These are phyloP conservation scores for Syngnathus acus DNA, from an alignment of 2,797 vertebrate genomes.

Conservation along the genomic window DNA sequence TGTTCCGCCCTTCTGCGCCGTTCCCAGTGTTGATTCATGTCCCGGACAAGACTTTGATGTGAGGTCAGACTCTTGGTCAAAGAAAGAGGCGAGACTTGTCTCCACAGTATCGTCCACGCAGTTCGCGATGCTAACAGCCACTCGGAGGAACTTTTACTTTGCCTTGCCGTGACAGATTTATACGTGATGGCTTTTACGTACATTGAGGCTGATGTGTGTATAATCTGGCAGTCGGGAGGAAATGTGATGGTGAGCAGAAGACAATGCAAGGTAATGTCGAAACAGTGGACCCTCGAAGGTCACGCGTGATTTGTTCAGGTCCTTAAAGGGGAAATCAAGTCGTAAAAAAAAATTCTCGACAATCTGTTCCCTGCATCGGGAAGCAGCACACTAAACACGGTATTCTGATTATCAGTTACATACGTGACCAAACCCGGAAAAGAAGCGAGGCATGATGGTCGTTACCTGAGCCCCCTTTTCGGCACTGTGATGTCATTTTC, in stretches of 20 bases:
- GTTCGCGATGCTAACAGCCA: conserved; percentile 48
- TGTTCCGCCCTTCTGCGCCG: conserved; percentile 34
- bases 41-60: conserved; percentile 56
- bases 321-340: not conserved
- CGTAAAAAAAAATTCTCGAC: too few species aligned
- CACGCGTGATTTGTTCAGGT: not conserved
- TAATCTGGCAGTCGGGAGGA: not conserved
- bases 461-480: too few species aligned
- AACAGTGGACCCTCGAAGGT: not conserved
- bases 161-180: conserved; percentile 53
- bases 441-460: too few species aligned
- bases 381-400: too few species aligned
- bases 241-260: not conserved
- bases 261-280: not conserved
- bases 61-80: conserved; percentile 48
- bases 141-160: conserved; percentile 53
- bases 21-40: conserved; percentile 43
- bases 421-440: too few species aligned
- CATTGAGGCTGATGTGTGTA: not conserved
- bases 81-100: conserved; percentile 41
- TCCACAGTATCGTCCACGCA: conserved; percentile 39
- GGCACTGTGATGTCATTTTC: not conserved
- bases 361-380: too few species aligned
- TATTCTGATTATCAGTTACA: too few species aligned
- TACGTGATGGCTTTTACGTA: conserved; percentile 23